Conservation (phyloP, 2,797 vertebrate genomes). For the Sparus aurata region DNA sequence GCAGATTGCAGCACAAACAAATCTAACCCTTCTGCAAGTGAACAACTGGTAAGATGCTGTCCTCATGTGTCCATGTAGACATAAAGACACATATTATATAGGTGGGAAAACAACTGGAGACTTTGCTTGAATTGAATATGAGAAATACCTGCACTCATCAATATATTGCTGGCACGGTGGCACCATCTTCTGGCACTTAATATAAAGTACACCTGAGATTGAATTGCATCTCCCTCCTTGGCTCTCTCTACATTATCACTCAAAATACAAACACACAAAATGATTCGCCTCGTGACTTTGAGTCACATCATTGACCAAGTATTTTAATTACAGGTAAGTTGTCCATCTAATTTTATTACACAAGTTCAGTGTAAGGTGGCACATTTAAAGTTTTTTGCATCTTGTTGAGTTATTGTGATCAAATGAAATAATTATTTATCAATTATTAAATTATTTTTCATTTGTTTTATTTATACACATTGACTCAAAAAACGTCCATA, state of each 20-base stretch:
- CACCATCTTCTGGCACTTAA: conserved; percentile 86
- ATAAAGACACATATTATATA: background rate
- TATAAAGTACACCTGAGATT: conserved; percentile 32
- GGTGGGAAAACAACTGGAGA: background rate
- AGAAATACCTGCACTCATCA: background rate
- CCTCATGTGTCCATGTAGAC: background rate
- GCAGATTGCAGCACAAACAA: conserved; percentile 97
- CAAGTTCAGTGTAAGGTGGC: no score
- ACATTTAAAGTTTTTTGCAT: no score
- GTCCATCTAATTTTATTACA: no score
- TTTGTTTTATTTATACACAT: no score
- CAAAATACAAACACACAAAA: no score
- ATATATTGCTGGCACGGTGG: conserved; percentile 35
- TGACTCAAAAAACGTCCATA: no score
- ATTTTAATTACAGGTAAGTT: no score
- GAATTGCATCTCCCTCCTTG: background rate
- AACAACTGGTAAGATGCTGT: conserved; percentile 95
- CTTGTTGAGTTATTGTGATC: no score
- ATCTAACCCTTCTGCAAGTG: conserved; percentile 97
- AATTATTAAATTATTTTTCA: no score
- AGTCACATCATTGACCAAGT: no score
- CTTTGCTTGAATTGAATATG: background rate
- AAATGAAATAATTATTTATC: no score
- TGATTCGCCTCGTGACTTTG: no score
- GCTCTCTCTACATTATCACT: background rate